These are phyloP conservation scores for Polietes domitor DNA, from an alignment of 2,888 invertebrate genomes.

Conservation along the genomic window DNA sequence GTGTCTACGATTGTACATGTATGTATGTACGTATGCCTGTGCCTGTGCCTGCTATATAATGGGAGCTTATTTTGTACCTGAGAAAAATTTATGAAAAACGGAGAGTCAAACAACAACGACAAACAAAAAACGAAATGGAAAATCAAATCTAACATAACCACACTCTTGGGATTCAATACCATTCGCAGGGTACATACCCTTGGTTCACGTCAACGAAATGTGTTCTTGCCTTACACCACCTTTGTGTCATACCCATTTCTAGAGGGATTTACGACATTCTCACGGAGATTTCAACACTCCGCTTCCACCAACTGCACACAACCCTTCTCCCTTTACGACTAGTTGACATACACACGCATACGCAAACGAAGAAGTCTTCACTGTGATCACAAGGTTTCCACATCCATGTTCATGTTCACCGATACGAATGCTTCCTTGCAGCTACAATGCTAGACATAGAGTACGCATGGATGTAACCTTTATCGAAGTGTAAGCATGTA, in stretches of 20 bases:
- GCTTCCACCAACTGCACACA: not conserved
- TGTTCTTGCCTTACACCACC: not conserved
- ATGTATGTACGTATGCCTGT: not conserved
- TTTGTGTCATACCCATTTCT: slow-evolving; percentile 28
- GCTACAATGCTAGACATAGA: not conserved
- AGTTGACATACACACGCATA: not conserved
- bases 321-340: slow-evolving; percentile 7
- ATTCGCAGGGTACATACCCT: slow-evolving; percentile 6
- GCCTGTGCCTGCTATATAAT: not conserved
- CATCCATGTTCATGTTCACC: not conserved
- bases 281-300: slow-evolving; percentile 31
- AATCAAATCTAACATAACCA: slow-evolving; percentile 39
- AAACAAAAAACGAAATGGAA: slow-evolving; percentile 24
- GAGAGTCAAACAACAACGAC: slow-evolving; percentile 2
- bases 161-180: slow-evolving; percentile 42
- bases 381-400: slow-evolving; percentile 13
- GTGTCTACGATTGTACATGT: not conserved
- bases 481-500: not conserved
- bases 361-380: slow-evolving; percentile 4
- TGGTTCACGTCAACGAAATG: slow-evolving; percentile 7
- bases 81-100: slow-evolving; percentile 37
- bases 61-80: slow-evolving; percentile 39
- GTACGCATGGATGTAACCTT: not conserved
- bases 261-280: slow-evolving; percentile 22
- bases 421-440: not conserved